Base-by-base conservation (phyloP, 2,888 invertebrate species). In the Mayetiola destructor region DNA sequence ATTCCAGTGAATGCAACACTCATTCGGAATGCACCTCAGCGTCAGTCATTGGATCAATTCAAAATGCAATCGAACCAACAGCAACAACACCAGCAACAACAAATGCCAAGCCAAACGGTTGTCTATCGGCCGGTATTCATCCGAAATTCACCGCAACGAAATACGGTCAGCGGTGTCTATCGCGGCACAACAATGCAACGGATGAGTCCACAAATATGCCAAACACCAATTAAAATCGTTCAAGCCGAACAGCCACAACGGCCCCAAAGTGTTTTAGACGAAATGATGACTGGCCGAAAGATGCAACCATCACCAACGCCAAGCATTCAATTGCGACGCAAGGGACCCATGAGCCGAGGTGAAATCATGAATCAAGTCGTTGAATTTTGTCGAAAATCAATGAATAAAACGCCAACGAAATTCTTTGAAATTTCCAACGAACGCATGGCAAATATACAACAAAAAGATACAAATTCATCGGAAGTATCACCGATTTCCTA, bases 381-480 rank as follows among this genome's bases (percentile, higher is more conserved):
- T 56, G 71, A 72, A 55, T 72, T 72, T 59, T 72, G 72, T 40
- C 68, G 70, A 14, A 69, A 70, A 57, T 72, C 72, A 8, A 65
- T 71, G 21, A 68, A 65, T 57, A 67, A 66, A 56, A 66, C 69
- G 1, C 66, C 69, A 3, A 66, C 64, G 5, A 61, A 64, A 42
- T 37, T 5, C 16, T 42, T 53, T 32, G 14, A 20, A 36, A 39
- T 29, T 12, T 42, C 56, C 12, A 57, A 60, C 16, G 52, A 56
- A 21, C 56, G 35, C 48, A 14, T 56, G 18, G 48, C 48, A 9
- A 48, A n/a, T 14, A 30, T 53, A 14, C 27, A 6, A 6, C 6
- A 29, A 56, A 61, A 35, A 60, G 60, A 40, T 53, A 30, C 20
- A 18, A 48, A 60, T 1, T 58, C 62, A 1, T 66, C 67, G 0